A percentile compares a stretch with the other conserved stretches of the same genome.
These are phyloP conservation scores for Enteromius trimaculatus DNA, from an alignment of 2,797 vertebrate genomes.

Conservation along the genomic window DNA sequence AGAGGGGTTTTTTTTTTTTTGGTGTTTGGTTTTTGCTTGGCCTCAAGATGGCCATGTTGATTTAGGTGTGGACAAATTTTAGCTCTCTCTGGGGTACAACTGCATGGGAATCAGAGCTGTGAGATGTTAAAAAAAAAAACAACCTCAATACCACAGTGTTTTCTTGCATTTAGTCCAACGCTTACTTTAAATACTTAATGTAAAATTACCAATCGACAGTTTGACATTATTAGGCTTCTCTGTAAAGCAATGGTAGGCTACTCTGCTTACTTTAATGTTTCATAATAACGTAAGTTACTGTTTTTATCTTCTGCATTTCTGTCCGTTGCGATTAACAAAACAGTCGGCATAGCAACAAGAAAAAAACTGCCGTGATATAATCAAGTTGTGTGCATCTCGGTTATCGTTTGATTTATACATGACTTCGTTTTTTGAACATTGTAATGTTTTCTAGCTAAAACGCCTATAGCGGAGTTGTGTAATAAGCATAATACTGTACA, in stretches of 20 bases:
- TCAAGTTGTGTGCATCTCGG: not conserved
- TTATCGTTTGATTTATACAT: not conserved
- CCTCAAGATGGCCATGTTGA: conserved; percentile 27
- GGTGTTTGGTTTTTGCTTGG: conserved; percentile 25
- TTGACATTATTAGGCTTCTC: not conserved
- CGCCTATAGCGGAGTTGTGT: not conserved
- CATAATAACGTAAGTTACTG: not conserved
- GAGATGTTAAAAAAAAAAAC: not conserved
- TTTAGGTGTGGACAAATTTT: conserved; percentile 11
- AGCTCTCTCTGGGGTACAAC: conserved; percentile 9
- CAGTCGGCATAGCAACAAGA: not conserved
- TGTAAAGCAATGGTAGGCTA: not conserved
- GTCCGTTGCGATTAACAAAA: not conserved
- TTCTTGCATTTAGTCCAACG: not conserved
- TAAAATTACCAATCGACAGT: not conserved
- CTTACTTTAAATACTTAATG: not conserved
- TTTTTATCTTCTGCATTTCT: not conserved
- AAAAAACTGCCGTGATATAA: not conserved
- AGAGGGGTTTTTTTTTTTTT: not conserved
- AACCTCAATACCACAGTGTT: not conserved
- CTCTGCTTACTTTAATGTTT: not conserved
- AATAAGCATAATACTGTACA: not conserved
- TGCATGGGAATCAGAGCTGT: conserved; percentile 42
- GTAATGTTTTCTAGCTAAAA: not conserved
- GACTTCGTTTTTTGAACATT: not conserved